Conservation (phyloP, 2,888 invertebrate species). For the Eristalis pertinax region DNA sequence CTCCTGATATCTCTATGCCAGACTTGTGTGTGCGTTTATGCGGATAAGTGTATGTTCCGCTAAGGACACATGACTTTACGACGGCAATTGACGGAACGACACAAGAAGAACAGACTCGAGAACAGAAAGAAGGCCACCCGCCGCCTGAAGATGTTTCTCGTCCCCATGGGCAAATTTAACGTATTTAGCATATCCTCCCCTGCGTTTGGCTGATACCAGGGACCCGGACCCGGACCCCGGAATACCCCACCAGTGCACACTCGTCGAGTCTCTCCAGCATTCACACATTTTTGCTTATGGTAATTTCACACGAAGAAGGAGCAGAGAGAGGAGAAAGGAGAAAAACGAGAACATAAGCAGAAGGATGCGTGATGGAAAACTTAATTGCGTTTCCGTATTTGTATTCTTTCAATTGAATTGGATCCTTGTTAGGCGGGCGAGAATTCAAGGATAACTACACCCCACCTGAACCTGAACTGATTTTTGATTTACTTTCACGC, state of each 20-base stretch:
- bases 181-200: constrained; percentile 66
- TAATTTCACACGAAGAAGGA: not conserved
- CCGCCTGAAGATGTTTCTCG: constrained; percentile 54
- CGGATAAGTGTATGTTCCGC: constrained; percentile 3
- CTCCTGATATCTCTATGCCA: not conserved
- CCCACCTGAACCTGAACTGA: constrained; percentile 22
- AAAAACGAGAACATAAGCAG: constrained; percentile 7
- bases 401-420: constrained; percentile 60
- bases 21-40: constrained; percentile 21
- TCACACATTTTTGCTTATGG: constrained; percentile 28
- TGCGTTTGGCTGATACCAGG: not conserved
- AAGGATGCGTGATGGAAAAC: constrained; percentile 66
- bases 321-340: not conserved
- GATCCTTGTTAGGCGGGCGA: constrained; percentile 25
- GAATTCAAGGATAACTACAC: constrained; percentile 9
- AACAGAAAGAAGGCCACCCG: not conserved
- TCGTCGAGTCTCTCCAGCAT: not conserved
- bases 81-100: constrained; percentile 34
- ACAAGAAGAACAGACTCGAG: not conserved
- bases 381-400: constrained; percentile 70
- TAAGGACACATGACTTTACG: constrained; percentile 62
- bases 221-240: not conserved
- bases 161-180: constrained; percentile 60
- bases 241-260: not conserved
- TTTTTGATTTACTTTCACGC: constrained; percentile 44